phyloP scores from a whole-genome alignment of 2,888 invertebrate genomes.

The Dynastes tityus region DNA sequence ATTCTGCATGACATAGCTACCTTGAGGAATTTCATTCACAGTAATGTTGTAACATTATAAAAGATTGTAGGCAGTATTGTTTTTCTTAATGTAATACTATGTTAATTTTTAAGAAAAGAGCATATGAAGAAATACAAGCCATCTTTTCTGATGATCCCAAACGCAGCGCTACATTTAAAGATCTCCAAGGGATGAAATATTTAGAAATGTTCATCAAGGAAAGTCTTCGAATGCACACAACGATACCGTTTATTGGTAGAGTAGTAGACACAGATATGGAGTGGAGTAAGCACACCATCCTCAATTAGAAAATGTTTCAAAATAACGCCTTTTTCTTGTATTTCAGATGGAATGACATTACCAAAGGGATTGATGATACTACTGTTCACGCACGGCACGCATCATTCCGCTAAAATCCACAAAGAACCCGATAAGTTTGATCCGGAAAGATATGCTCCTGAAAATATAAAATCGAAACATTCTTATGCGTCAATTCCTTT shows the following conservation, averaged over 20 bases:
- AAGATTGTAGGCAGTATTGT: neutral
- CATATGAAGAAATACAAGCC: constrained; percentile 64
- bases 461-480: constrained; percentile 60
- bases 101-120: constrained; percentile 62
- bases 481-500: constrained; percentile 65
- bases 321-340: neutral
- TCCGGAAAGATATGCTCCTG: constrained; percentile 65
- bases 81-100: neutral
- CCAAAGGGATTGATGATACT: constrained; percentile 50
- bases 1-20: no score
- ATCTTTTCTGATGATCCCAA: constrained; percentile 62
- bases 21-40: no score
- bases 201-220: constrained; percentile 74
- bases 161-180: constrained; percentile 61
- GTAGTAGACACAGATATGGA: constrained; percentile 66
- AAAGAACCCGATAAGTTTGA: constrained; percentile 67
- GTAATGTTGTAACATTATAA: no score
- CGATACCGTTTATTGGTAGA: constrained; percentile 72
- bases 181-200: constrained; percentile 64
- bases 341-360: constrained; percentile 36
- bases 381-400: constrained; percentile 57
- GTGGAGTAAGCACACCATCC: constrained; percentile 56
- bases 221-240: constrained; percentile 72
- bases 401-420: constrained; percentile 69
- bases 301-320: constrained; percentile 36